A percentile compares a stretch with the other conserved stretches of the same genome.
Evolutionary conservation across 2,797 vertebrate species (phyloP).

Genomic region (Bradypodion pumilum): DNA sequence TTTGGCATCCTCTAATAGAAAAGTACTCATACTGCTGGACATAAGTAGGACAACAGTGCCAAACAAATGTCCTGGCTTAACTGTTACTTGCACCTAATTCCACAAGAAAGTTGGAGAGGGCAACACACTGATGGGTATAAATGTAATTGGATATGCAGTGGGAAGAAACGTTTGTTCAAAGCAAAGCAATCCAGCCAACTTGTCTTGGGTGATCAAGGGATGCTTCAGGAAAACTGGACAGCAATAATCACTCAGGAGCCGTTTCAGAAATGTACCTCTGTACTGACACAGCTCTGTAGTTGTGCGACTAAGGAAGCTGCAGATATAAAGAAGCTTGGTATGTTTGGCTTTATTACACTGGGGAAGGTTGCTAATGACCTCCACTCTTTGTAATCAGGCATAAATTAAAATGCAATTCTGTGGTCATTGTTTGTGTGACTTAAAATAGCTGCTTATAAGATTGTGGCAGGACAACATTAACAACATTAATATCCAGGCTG

Average conservation of each 20-base stretch:
- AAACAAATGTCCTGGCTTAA: conserved; percentile 58
- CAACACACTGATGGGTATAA: conserved; percentile 59
- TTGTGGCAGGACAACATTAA: neutral
- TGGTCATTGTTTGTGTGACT: neutral
- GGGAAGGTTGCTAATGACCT: neutral
- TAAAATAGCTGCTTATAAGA: neutral
- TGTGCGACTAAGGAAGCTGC: neutral
- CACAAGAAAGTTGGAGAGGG: conserved; percentile 68
- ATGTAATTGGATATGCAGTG: conserved; percentile 58
- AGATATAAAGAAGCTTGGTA: neutral
- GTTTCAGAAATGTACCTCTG: neutral
- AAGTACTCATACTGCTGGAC: conserved; percentile 63
- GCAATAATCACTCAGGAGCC: neutral
- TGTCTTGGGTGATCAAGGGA: conserved; percentile 76
- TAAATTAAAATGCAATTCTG: neutral
- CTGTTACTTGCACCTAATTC: conserved; percentile 60
- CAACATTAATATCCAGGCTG: neutral
- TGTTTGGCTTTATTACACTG: neutral
- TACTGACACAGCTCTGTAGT: neutral
- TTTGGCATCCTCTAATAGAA: conserved; percentile 47
- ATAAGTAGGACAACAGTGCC: conserved; percentile 66
- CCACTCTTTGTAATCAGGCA: neutral
- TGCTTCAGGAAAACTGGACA: conserved; percentile 58
- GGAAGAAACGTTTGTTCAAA: conserved; percentile 78
- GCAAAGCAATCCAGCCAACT: conserved; percentile 76